A percentile compares a stretch with the other conserved stretches of the same genome.
phyloP scores from a whole-genome alignment of 2,113 vertebrate genomes.

The Elanoides forficatus region DNA sequence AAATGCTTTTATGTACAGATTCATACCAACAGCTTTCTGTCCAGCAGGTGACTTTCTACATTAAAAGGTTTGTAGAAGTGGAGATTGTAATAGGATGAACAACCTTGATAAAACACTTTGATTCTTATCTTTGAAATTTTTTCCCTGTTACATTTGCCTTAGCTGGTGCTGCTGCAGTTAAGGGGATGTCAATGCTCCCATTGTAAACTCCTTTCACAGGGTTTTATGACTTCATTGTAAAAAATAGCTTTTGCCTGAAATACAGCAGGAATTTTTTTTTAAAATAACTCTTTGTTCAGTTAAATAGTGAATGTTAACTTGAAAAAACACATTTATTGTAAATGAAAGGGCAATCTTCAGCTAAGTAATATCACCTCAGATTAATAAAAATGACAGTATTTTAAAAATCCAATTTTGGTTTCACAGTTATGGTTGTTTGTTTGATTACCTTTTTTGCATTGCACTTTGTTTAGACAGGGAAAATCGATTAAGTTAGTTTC shows the following conservation, averaged over 20 bases:
- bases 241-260: conserved; percentile 44
- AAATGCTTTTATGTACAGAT: conserved; percentile 34
- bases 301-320: neutral
- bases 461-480: conserved; percentile 23
- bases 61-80: conserved; percentile 28
- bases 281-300: neutral
- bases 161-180: neutral
- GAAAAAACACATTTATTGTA: conserved; percentile 8
- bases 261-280: neutral
- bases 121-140: conserved; percentile 51
- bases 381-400: conserved; percentile 55
- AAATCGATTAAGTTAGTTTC: conserved; percentile 1
- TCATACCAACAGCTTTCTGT: conserved; percentile 9
- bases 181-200: neutral
- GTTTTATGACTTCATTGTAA: conserved; percentile 26
- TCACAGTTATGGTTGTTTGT: conserved; percentile 17
- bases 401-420: conserved; percentile 46
- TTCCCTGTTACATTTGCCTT: neutral
- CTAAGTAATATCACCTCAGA: neutral
- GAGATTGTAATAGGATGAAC: conserved; percentile 44
- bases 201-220: neutral
- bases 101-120: conserved; percentile 53
- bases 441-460: conserved; percentile 44
- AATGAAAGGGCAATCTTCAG: conserved; percentile 25
- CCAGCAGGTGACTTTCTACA: conserved; percentile 50